Evolutionary conservation across 2,113 vertebrate species (phyloP), one percentile per base, ranked within the genome.

Genomic region (Clarias macrocephalus): DNA sequence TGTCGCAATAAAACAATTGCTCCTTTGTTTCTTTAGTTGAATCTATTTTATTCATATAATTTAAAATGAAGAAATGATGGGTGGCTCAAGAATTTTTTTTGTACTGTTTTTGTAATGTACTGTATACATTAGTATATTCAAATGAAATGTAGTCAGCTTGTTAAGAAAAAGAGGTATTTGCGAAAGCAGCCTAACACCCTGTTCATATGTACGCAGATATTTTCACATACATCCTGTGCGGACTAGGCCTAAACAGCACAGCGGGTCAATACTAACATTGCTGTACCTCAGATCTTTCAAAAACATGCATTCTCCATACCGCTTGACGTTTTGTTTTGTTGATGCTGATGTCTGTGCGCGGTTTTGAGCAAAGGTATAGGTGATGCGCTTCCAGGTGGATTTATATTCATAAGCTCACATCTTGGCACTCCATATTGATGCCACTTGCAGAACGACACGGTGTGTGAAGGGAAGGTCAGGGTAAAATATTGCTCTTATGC

Each of bases 391-490:
- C 56, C 18, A 16, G 18, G 12, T 30, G 59, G 10, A 75, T 84
- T 59, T 42, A n/a, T 84, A 75, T 84, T 73, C 68, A 82, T 84
- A 57, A 72, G 52, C n/a, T 23, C 23, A 70, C 3, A 23, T 84
- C 54, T 75, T 56, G 15, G 66, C 82, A 66, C 84, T 63, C 72
- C 4, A n/a, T 21, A 21, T 12, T 28, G 68, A 25, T 30, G 59
- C 80, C 21, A 23, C 33, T 60, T 25, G 59, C 60, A 80, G 59
- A 30, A 21, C 23, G 28, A 18, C 48, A 25, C 1, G 28, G 13
- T 18, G 66, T 42, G 66, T 33, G 72, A 77, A 81, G 63, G 63
- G 84, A 77, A 81, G 63, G 63, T 72, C 77, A 62, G 62, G 12
- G 52, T 18, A 9, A 30, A 56, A 68, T 33, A 19, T 76, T 21